phyloP scores from a whole-genome alignment of 2,888 invertebrate genomes.

The Lycia hirtaria region DNA sequence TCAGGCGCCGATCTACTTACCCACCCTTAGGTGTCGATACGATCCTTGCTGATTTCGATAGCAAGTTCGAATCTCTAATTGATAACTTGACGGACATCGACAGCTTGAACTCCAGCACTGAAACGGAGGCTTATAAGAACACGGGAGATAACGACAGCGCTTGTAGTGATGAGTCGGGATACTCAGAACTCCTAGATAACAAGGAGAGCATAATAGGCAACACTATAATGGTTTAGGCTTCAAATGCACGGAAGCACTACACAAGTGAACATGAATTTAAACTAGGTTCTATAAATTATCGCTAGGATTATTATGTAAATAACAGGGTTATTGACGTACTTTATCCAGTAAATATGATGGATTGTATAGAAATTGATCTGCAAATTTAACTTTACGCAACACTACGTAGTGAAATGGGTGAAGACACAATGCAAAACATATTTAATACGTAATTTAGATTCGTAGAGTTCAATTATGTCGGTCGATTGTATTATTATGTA shows the following conservation, averaged over 20 bases:
- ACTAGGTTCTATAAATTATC: conserved; percentile 29
- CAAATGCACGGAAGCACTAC: conserved; percentile 30
- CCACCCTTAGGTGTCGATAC: conserved; percentile 70
- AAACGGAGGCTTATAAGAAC: conserved; percentile 80
- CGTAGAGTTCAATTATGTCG: conserved; percentile 40
- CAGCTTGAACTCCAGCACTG: conserved; percentile 70
- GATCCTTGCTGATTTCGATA: conserved; percentile 64
- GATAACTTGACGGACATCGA: conserved; percentile 75
- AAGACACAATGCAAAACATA: conserved; percentile 29
- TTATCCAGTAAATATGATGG: conserved; percentile 51
- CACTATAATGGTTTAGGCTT: conserved; percentile 73
- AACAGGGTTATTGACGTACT: conserved; percentile 63
- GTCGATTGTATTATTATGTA: conserved; percentile 60
- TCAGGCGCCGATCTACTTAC: conserved; percentile 76
- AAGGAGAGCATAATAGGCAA: conserved; percentile 80
- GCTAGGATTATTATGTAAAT: conserved; percentile 54
- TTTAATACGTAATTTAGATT: conserved; percentile 34
- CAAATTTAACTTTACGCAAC: conserved; percentile 6
- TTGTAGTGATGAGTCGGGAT: conserved; percentile 96
- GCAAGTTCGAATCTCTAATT: conserved; percentile 74
- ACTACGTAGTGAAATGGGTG: conserved; percentile 23
- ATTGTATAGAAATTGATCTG: conserved; percentile 28
- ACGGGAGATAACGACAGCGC: conserved; percentile 90
- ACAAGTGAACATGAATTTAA: conserved; percentile 35
- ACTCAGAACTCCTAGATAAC: conserved; percentile 90